phyloP scores from a whole-genome alignment of 2,888 invertebrate species.

The Cremastobaeus sp. region DNA sequence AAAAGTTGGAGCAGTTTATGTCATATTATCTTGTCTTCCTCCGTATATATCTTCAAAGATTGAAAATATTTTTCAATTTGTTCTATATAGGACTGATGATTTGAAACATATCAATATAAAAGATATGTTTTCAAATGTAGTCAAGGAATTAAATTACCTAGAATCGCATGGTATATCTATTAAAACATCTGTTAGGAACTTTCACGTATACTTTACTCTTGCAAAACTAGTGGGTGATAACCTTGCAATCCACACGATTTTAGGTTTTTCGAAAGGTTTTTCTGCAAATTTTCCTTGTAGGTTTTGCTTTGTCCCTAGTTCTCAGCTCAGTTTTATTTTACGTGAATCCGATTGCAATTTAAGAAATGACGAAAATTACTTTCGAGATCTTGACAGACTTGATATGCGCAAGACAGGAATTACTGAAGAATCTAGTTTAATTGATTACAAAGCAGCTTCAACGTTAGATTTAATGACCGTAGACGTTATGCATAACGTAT shows the following conservation, averaged over 20 bases:
- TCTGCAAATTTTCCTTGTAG: too few relatives aligned
- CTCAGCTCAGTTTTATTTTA: not conserved
- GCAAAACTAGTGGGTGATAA: slow-evolving; percentile 51
- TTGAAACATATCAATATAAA: slow-evolving; percentile 18
- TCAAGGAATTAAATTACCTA: slow-evolving; percentile 41
- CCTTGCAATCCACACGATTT: slow-evolving; percentile 42
- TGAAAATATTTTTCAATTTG: too few relatives aligned
- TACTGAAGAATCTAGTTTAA: slow-evolving; percentile 10
- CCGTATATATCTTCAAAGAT: slow-evolving; percentile 48
- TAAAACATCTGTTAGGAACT: slow-evolving; percentile 15
- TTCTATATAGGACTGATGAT: slow-evolving; percentile 42
- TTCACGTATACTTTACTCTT: slow-evolving; percentile 40
- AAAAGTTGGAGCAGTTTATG: too few relatives aligned
- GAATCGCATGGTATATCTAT: slow-evolving; percentile 34
- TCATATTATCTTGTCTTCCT: slow-evolving; percentile 47
- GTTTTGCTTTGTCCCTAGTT: slow-evolving; percentile 24
- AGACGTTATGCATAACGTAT: too few relatives aligned
- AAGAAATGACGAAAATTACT: not conserved
- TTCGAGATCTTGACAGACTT: too few relatives aligned
- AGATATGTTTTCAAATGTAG: slow-evolving; percentile 14
- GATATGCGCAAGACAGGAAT: not conserved
- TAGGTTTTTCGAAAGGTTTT: slow-evolving; percentile 53
- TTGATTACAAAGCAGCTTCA: slow-evolving; percentile 1
- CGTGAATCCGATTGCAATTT: not conserved
- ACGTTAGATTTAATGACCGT: slow-evolving; percentile 26